A percentile compares a stretch with the other conserved stretches of the same genome.
phyloP scores from a whole-genome alignment of 2,888 invertebrate species.

The Trachelus troglodyta region DNA sequence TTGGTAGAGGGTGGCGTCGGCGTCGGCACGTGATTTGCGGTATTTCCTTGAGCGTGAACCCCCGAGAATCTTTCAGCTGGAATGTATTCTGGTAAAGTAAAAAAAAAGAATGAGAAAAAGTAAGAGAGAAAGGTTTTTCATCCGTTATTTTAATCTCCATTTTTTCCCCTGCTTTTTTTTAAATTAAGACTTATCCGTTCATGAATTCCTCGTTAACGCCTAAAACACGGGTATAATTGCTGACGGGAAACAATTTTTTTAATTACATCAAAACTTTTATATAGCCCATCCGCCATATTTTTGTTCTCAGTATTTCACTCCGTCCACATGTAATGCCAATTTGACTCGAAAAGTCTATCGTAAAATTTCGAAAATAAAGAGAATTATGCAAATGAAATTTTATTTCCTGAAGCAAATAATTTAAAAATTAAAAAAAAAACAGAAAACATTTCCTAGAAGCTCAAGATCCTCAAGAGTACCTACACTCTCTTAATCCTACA shows the following conservation, averaged over 20 bases:
- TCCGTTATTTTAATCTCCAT: not conserved
- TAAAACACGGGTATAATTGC: not conserved
- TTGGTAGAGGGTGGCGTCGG: not conserved
- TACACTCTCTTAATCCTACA: not conserved
- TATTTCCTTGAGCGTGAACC: not conserved
- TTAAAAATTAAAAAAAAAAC: not conserved
- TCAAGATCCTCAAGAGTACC: too few species aligned
- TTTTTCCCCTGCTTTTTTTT: not conserved
- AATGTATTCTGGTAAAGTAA: not conserved
- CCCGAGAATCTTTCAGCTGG: not conserved
- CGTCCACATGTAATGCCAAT: not conserved
- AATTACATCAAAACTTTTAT: not conserved
- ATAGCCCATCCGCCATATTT: not conserved
- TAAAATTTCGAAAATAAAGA: not conserved
- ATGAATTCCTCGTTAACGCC: not conserved
- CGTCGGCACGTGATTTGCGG: not conserved
- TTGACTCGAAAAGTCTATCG: not conserved
- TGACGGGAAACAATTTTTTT: not conserved
- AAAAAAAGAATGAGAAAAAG: too few species aligned
- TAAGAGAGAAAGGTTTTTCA: not conserved
- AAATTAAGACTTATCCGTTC: not conserved
- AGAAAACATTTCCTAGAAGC: not conserved
- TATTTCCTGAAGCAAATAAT: rapidly evolving
- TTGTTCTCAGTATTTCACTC: not conserved
- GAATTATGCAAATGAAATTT: not conserved